Percentiles rank a stretch among this genome's conserved stretches.
Conservation (phyloP, 2,113 vertebrate genomes). For the Saguinus midas region DNA sequence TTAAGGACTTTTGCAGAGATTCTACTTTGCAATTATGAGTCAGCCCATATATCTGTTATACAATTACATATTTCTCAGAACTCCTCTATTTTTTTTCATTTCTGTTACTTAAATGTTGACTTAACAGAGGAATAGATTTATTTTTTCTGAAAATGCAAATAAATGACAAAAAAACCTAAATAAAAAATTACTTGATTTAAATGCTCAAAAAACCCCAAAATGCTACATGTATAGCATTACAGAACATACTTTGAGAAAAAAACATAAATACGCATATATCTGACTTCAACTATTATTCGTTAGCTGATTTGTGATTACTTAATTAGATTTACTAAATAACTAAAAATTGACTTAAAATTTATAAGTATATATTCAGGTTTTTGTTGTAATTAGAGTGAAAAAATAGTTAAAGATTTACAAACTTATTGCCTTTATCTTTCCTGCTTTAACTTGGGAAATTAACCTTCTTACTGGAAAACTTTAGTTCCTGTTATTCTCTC, state of each 20-base stretch:
- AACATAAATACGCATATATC: not conserved
- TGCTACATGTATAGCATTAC: not conserved
- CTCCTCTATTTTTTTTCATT: no score
- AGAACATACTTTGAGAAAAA: not conserved
- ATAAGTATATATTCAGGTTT: not conserved
- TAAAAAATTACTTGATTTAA: no score
- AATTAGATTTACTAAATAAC: not conserved
- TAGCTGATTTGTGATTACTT: not conserved
- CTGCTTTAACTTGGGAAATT: conserved; percentile 20
- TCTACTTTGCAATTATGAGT: no score
- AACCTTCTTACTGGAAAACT: not conserved
- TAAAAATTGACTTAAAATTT: not conserved
- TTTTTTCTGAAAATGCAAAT: no score
- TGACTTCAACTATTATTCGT: not conserved
- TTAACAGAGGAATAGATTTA: no score
- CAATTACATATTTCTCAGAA: no score
- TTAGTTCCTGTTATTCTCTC: not conserved
- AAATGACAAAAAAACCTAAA: no score
- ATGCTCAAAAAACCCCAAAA: no score
- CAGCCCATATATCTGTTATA: no score
- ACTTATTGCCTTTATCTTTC: not conserved
- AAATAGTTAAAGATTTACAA: not conserved
- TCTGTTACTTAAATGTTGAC: no score
- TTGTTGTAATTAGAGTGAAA: conserved; percentile 25
- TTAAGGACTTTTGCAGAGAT: no score